Evolutionary conservation across 92 coral and sea anemone species (phyloP).

Genomic region (Phenganax stokvisi): DNA sequence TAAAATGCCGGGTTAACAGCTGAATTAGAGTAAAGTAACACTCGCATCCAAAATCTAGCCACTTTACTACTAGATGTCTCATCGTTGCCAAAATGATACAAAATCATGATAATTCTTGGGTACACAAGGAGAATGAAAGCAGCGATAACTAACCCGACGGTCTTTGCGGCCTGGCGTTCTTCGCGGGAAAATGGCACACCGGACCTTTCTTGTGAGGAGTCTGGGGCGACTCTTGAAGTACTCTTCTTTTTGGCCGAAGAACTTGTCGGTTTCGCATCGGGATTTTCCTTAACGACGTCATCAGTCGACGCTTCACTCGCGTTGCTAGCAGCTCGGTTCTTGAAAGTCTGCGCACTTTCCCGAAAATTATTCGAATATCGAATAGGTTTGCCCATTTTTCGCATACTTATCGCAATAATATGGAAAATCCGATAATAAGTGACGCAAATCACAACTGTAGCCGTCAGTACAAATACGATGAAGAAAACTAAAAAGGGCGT

Average conservation of each 20-base stretch:
- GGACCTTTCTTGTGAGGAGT: background rate
- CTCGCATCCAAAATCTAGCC: constrained; percentile 81
- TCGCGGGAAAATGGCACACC: constrained; percentile 27
- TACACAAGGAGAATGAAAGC: constrained; percentile 72
- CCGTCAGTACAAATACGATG: constrained; percentile 63
- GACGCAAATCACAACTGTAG: constrained; percentile 56
- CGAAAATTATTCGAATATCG: constrained; percentile 30
- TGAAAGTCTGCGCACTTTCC: background rate
- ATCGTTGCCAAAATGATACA: constrained; percentile 62
- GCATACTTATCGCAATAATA: constrained; percentile 54
- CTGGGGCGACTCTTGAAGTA: background rate
- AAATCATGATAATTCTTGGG: constrained; percentile 71
- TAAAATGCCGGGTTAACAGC: constrained; percentile 70
- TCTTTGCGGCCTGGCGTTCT: constrained; percentile 82
- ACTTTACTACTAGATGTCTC: constrained; percentile 47
- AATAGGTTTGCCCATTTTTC: constrained; percentile 35
- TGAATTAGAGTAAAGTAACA: constrained; percentile 67
- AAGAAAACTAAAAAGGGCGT: constrained; percentile 65
- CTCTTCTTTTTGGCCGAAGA: constrained; percentile 1
- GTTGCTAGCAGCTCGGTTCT: constrained; percentile 46
- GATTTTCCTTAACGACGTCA: background rate
- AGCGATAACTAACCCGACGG: constrained; percentile 81
- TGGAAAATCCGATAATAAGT: constrained; percentile 68
- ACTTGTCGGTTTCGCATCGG: background rate
- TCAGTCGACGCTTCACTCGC: constrained; percentile 43